phyloP scores from a whole-genome alignment of 2,888 invertebrate species.

The Alentia gelatinosa region DNA sequence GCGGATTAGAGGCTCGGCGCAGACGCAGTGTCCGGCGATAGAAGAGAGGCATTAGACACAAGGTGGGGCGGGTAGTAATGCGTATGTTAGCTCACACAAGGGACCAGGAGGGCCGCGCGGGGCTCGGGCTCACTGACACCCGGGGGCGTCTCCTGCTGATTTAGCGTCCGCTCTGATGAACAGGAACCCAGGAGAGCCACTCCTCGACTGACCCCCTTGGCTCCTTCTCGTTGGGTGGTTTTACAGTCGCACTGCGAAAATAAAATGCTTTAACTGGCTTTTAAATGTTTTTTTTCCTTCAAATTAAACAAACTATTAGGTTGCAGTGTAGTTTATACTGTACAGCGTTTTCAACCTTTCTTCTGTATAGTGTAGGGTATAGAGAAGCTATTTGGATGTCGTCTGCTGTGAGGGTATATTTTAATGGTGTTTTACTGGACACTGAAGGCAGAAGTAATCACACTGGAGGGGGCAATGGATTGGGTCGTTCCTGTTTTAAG shows the following conservation, averaged over 20 bases:
- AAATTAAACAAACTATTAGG: too few species aligned
- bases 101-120: not conserved
- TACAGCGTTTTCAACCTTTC: too few species aligned
- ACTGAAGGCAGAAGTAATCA: not conserved
- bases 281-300: not conserved
- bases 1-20: conserved; percentile 9
- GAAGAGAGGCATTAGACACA: not conserved
- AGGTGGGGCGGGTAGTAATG: not conserved
- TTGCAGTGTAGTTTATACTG: too few species aligned
- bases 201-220: not conserved
- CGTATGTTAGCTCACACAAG: conserved; percentile 34
- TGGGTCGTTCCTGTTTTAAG: not conserved
- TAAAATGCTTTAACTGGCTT: not conserved
- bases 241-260: not conserved
- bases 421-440: not conserved
- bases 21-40: not conserved
- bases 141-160: not conserved
- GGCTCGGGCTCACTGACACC: not conserved
- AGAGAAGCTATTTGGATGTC: too few species aligned
- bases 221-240: not conserved
- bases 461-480: not conserved
- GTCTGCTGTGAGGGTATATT: not conserved
- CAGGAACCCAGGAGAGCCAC: not conserved
- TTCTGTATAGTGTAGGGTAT: too few species aligned
- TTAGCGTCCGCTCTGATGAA: conserved; percentile 7